Conservation (phyloP, 2,888 invertebrate species). For the Ashinkailepas kermadecensis region DNA sequence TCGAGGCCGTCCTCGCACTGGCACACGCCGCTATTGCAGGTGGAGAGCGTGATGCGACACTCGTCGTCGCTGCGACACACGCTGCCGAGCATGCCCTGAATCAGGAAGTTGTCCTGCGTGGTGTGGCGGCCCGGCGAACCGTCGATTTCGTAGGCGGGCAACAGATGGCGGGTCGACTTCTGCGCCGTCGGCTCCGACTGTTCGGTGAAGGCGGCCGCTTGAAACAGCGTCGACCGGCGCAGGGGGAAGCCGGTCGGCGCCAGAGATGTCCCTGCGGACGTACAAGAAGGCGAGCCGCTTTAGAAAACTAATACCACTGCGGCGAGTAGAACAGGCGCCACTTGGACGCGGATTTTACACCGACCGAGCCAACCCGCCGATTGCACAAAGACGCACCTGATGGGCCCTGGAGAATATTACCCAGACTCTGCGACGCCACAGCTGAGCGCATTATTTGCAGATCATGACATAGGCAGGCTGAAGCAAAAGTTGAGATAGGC, state of each 20-base stretch:
- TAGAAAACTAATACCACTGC: too few relatives aligned
- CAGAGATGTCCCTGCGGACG: slow-evolving; percentile 20
- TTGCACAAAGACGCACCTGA: too few relatives aligned
- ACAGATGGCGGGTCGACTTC: slow-evolving; percentile 27
- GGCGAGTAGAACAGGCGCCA: too few relatives aligned
- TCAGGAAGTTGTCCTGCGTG: slow-evolving; percentile 56
- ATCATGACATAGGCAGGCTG: too few relatives aligned
- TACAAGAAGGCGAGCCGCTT: too few relatives aligned
- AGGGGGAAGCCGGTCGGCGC: slow-evolving; percentile 29
- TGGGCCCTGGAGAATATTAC: too few relatives aligned
- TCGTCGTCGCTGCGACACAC: slow-evolving; percentile 61
- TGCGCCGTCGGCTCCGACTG: neutral
- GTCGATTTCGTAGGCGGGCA: slow-evolving; percentile 31
- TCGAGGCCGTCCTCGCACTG: slow-evolving; percentile 60
- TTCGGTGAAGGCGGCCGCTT: neutral
- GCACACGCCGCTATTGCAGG: slow-evolving; percentile 65
- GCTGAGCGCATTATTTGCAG: too few relatives aligned
- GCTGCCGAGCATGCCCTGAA: slow-evolving; percentile 65
- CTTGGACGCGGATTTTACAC: too few relatives aligned
- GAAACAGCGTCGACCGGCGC: slow-evolving; percentile 1
- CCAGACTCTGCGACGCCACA: too few relatives aligned
- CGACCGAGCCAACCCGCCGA: too few relatives aligned
- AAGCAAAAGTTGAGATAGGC: too few relatives aligned
- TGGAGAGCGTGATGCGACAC: slow-evolving; percentile 61
- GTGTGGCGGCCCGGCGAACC: slow-evolving; percentile 55